Evolutionary conservation across 2,888 invertebrate genomes (phyloP).

Genomic region (Oscheius sp.): DNA sequence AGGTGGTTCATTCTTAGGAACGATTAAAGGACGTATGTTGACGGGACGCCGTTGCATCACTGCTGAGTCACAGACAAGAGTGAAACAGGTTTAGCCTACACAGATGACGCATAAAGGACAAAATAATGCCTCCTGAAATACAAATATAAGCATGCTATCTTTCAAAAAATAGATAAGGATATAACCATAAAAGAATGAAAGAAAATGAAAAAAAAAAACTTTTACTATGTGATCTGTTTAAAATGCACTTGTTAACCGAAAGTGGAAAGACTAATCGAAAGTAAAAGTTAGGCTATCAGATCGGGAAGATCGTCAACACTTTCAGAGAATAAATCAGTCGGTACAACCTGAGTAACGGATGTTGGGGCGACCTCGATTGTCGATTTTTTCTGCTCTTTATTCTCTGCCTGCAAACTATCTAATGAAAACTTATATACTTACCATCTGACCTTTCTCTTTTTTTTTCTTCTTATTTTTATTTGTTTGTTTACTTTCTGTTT

Average conservation of each 20-base stretch:
- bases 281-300: conserved; percentile 16
- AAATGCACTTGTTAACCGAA: not conserved
- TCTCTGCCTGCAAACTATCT: not conserved
- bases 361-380: not conserved
- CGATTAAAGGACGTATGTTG: not conserved
- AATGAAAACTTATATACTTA: too few species aligned
- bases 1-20: too few species aligned
- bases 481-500: not conserved
- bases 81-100: conserved; percentile 12
- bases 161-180: not conserved
- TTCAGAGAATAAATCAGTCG: conserved; percentile 21
- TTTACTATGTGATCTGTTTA: too few species aligned
- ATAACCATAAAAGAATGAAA: conserved; percentile 3
- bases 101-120: not conserved
- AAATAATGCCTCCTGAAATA: not conserved
- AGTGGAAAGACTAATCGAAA: not conserved
- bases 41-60: conserved; percentile 19
- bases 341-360: too few species aligned
- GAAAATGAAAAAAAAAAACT: not conserved
- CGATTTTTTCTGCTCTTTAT: not conserved
- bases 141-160: not conserved
- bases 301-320: conserved; percentile 23
- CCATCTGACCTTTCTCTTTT: too few species aligned
- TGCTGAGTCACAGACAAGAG: conserved; percentile 9
- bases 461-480: not conserved